Conservation (phyloP, 2,888 invertebrate genomes). For the Lapara coniferarum region DNA sequence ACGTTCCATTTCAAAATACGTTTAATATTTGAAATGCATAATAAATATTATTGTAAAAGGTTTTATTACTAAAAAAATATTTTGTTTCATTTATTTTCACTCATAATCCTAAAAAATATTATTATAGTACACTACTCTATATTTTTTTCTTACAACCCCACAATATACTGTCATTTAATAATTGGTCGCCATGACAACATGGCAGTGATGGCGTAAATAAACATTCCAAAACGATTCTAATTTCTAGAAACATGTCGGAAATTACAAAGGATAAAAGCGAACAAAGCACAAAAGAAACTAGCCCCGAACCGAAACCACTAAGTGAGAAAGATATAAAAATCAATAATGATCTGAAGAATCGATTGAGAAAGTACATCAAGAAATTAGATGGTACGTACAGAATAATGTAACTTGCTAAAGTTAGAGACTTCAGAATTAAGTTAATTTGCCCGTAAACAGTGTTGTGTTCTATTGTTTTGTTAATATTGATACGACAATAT, state of each 20-base stretch:
- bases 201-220: constrained; percentile 30
- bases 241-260: constrained; percentile 48
- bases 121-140: not conserved
- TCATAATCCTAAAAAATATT: too few relatives aligned
- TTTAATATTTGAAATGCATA: not conserved
- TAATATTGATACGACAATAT: too few relatives aligned
- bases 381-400: constrained; percentile 71
- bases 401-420: too few relatives aligned
- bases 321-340: constrained; percentile 55
- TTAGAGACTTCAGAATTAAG: too few relatives aligned
- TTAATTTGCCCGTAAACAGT: too few relatives aligned
- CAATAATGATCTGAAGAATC: constrained; percentile 74
- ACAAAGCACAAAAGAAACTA: constrained; percentile 47
- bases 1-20: not conserved
- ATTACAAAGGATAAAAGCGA: constrained; percentile 49
- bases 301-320: constrained; percentile 47
- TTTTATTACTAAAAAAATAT: not conserved
- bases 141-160: not conserved
- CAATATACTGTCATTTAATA: not conserved
- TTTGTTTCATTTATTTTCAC: not conserved
- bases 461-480: too few relatives aligned
- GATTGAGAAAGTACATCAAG: constrained; percentile 77
- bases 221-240: constrained; percentile 22
- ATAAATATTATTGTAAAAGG: not conserved
- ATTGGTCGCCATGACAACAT: constrained; percentile 22